A percentile compares a stretch with the other conserved stretches of the same genome.
Evolutionary conservation across 2,113 vertebrate species (phyloP).

Genomic region (Hemichromis elongatus): DNA sequence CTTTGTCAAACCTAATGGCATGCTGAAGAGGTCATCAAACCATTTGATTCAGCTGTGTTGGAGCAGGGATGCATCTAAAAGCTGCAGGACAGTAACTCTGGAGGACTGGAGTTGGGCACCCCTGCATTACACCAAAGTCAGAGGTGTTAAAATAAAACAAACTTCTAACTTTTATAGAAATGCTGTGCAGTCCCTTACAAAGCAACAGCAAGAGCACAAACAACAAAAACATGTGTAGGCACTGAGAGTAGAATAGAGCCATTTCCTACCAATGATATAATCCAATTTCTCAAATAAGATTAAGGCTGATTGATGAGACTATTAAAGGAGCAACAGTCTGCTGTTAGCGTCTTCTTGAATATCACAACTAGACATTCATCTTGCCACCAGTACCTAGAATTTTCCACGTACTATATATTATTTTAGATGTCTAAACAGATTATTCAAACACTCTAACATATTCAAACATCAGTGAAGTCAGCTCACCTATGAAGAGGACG

Average conservation of each 20-base stretch:
- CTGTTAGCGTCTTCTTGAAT: not conserved
- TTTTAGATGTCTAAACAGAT: not conserved
- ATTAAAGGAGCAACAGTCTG: conserved; percentile 2
- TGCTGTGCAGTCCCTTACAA: not conserved
- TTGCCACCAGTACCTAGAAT: not conserved
- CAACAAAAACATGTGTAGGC: not conserved
- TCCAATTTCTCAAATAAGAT: conserved; percentile 9
- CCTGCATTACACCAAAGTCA: not conserved
- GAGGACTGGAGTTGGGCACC: too few species aligned
- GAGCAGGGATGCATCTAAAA: too few species aligned
- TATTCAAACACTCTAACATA: not conserved
- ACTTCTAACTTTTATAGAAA: not conserved
- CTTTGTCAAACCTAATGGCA: too few species aligned
- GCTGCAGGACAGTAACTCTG: too few species aligned
- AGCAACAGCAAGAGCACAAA: not conserved
- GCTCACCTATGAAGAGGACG: conserved; percentile 30
- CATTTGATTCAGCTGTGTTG: too few species aligned
- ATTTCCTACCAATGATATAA: not conserved
- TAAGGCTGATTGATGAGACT: conserved; percentile 26
- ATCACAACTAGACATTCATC: not conserved
- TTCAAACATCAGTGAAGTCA: not conserved
- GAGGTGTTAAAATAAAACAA: not conserved
- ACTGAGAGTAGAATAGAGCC: not conserved
- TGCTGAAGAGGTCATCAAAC: too few species aligned
- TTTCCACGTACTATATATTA: not conserved